A percentile compares a stretch with the other conserved stretches of the same genome.
Conservation (phyloP, 2,797 vertebrate species). For the Chrosomus eos region DNA sequence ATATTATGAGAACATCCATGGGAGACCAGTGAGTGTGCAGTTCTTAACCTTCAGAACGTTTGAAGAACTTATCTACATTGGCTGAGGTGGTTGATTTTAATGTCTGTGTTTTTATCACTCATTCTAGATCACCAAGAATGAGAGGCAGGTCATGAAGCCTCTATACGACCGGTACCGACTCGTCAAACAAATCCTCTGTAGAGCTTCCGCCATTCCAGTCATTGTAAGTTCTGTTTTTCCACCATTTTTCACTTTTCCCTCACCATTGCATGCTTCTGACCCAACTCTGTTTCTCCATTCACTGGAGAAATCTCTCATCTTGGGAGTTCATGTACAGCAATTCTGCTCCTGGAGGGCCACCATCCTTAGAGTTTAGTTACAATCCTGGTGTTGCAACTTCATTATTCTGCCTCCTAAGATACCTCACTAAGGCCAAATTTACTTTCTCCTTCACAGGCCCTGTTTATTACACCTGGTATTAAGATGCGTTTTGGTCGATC, state of each 20-base stretch:
- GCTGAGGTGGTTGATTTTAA: neutral
- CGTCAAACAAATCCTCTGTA: conserved; percentile 96
- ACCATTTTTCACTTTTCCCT: neutral
- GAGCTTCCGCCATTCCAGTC: conserved; percentile 91
- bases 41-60: neutral
- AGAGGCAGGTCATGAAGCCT: conserved; percentile 94
- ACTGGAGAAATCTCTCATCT: neutral
- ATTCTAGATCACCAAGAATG: conserved; percentile 88
- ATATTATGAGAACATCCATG: conserved; percentile 94
- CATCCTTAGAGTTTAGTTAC: neutral
- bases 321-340: neutral
- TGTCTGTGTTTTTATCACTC: neutral
- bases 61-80: neutral
- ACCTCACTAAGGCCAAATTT: neutral
- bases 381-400: neutral
- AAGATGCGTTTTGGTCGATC: neutral
- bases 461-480: neutral
- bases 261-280: neutral
- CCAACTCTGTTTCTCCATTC: neutral
- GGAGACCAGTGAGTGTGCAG: conserved; percentile 87
- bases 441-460: neutral
- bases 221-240: conserved; percentile 84
- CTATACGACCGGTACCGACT: conserved; percentile 96
- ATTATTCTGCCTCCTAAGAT: neutral
- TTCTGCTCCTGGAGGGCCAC: neutral